Base-by-base conservation (phyloP, 2,113 vertebrate species). In the Pelodiscus sinensis region DNA sequence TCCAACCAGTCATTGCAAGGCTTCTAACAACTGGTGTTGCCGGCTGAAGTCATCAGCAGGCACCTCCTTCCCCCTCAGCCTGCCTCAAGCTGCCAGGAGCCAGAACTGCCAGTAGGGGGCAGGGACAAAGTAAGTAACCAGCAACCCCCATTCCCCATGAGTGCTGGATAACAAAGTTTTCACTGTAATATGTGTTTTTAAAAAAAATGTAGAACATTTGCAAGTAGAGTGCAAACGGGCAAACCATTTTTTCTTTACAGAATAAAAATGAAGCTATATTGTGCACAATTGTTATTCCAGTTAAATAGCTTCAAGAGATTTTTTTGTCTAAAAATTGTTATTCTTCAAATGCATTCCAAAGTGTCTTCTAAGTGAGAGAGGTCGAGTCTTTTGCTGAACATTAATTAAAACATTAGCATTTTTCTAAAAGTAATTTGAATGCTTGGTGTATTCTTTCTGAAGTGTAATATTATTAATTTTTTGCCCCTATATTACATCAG, bases 371-470 rank as follows among this genome's bases (percentile, higher is more conserved):
- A 73, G 25, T 65, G 38, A 73, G 77, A 88, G 18, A 81, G 6
- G 62, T 73, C 71, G 31, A 65, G 52, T 81, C 5, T 92, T 87
- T 82, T 51, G 50, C 89, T 79, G 21, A 82, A 73, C 71, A 31
- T 78, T 92, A 79, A 91, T 94, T 84, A 51, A 80, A 87, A 91
- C 55, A 77, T 55, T 79, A 78, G 38, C 54, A 90, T 90, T 90
- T 94, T 92, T 84, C 79, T 90, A 91, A 91, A 90, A 90, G 2
- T 92, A 1, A 35, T 90, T 82, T 84, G 88, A 85, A 82, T 85
- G 29, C 83, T 15, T 5, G 10, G 35, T 58, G 71, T 94, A 86
- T 62, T 92, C 62, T 86, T 91, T 35, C 68, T 71, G 57, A 92
- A 90, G 79, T 80, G 50, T 31, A 83, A 27, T 50, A 75, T 38